phyloP scores from a whole-genome alignment of 2,888 invertebrate species.

The Octonoba sinensis region DNA sequence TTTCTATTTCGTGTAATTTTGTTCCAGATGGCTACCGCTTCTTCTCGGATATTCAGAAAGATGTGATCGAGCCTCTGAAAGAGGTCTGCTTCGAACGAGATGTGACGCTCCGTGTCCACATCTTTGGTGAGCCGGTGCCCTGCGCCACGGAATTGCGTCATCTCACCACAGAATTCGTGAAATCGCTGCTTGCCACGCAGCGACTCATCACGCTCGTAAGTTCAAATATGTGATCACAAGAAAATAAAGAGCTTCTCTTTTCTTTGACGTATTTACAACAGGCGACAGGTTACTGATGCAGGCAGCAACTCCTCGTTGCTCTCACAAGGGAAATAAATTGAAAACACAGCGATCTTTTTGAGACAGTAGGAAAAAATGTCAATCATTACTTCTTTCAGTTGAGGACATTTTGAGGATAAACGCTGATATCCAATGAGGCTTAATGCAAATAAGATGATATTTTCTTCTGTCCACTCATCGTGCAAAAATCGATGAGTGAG shows the following conservation, averaged over 20 bases:
- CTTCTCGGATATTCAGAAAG: conserved; percentile 15
- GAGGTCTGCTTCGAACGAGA: conserved; percentile 19
- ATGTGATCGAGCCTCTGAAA: conserved; percentile 4
- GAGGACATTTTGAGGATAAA: too few relatives aligned
- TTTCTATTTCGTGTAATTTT: background rate
- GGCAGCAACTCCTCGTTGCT: too few relatives aligned
- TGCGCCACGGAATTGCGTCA: conserved; percentile 21
- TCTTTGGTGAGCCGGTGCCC: conserved; percentile 33
- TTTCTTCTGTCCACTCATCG: too few relatives aligned
- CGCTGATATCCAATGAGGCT: too few relatives aligned
- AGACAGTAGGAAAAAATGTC: background rate
- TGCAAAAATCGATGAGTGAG: too few relatives aligned
- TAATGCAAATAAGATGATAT: too few relatives aligned
- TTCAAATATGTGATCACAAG: background rate
- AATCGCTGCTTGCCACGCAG: conserved; percentile 21
- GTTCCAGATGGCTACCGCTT: conserved; percentile 31
- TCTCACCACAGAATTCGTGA: conserved; percentile 12
- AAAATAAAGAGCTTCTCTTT: too few relatives aligned
- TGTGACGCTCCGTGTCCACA: conserved; percentile 5
- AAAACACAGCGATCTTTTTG: background rate
- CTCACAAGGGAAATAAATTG: background rate
- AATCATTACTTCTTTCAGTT: background rate
- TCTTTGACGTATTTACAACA: background rate
- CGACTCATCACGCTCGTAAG: conserved; percentile 33
- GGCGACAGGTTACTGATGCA: background rate